Evolutionary conservation across 2,797 vertebrate species (phyloP).

Genomic region (Tenualosa thibaudeaui): DNA sequence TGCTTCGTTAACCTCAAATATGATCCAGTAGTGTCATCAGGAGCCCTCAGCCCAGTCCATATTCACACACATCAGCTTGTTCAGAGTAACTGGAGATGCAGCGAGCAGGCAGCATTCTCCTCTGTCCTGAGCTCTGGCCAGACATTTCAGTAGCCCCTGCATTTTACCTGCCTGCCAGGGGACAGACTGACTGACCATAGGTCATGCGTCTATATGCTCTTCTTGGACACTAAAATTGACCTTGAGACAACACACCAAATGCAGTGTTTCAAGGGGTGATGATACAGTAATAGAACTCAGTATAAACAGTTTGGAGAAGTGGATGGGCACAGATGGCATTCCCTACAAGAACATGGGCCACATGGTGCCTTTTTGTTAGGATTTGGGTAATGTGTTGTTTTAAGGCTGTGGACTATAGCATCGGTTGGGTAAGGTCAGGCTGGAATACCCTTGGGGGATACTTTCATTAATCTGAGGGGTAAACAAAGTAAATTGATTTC

Average conservation of each 20-base stretch:
- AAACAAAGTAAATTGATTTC: too few species aligned
- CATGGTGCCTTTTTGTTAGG: background rate
- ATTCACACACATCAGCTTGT: slow-evolving; percentile 69
- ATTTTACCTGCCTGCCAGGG: background rate
- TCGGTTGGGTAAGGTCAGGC: too few species aligned
- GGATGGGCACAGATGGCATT: background rate
- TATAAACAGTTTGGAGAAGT: background rate
- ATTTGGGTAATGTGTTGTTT: background rate
- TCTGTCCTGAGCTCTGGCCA: slow-evolving; percentile 61
- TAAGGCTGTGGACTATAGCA: background rate
- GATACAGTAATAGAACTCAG: background rate
- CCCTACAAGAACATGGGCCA: background rate
- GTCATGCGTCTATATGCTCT: background rate
- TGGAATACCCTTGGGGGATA: too few species aligned
- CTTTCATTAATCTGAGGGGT: too few species aligned
- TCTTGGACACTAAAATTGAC: background rate
- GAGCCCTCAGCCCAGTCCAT: slow-evolving; percentile 63
- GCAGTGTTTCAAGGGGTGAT: background rate
- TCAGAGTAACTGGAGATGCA: slow-evolving; percentile 73
- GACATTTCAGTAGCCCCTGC: slow-evolving; percentile 46
- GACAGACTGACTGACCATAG: background rate
- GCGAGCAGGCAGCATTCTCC: slow-evolving; percentile 63
- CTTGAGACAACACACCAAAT: background rate
- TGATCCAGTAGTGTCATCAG: slow-evolving; percentile 8
- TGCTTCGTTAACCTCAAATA: slow-evolving; percentile 46